Base-by-base conservation (phyloP, 37 sponge, comb jelly and placozoan species). In the Petrosia ficiformis region DNA sequence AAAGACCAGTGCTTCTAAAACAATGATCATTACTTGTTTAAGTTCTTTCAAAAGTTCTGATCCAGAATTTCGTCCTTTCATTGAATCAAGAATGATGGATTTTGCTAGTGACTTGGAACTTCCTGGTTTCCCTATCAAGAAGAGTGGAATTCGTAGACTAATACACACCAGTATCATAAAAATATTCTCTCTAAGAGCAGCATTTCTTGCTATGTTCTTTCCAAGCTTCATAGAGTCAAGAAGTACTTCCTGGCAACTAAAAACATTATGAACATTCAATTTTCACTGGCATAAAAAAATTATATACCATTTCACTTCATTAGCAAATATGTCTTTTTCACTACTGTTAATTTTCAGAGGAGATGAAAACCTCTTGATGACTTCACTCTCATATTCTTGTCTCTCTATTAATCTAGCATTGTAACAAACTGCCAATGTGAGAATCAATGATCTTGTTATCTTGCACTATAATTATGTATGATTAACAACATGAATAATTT, bases 91-190 rank as follows among this genome's bases (percentile, higher is more conserved):
- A 22, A 90, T 76, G 42, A 85, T 80, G 5, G 70, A 44, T 40
- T 90, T 90, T 2, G 90, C 90, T 10, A 90, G 65, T n/a, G 84
- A 83, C 70, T 90, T 90, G 42, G 85, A 86, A 69, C 90, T 90
- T 22, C 90, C 90, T 39, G 90, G 90, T 41, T 90, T 86, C 10
- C 90, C 90, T 42, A 90, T 74, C 1, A 90, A 42, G 39, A 90
- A 90, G 22, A 90, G 85, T 6, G 90, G 90, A 39, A 90, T 90
- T 22, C 74, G 78, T 48, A 85, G 58, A 22, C 80, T 81, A 67
- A 85, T 80, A 43, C 90, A 90, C 32, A 90, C 84, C 19, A 82
- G 77, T 85, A 90, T 90, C 90, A 90, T 90, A 32, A 90, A 85
- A 6, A 90, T 80, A 76, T 90, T 90, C 73, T 90, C 90, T 30